These are phyloP conservation scores for Oryzias curvinotus DNA, from an alignment of 2,113 vertebrate genomes.

Conservation along the genomic window DNA sequence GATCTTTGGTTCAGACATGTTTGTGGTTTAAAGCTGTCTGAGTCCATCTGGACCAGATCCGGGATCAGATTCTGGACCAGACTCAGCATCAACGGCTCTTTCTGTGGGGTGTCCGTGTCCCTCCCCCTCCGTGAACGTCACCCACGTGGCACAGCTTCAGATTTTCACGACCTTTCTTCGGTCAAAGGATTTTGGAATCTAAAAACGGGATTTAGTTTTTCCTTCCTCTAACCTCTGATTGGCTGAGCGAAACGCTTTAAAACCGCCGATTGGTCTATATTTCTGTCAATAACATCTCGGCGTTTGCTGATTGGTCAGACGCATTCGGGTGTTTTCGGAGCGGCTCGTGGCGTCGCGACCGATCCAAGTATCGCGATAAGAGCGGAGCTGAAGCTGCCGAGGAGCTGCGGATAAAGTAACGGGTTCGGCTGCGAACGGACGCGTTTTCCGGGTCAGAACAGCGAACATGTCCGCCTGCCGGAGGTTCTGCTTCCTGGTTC, in stretches of 20 bases:
- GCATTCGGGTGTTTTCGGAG: no score
- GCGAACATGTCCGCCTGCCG: slow-evolving; percentile 23
- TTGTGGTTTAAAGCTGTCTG: no score
- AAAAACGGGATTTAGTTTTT: background rate
- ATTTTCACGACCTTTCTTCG: slow-evolving; percentile 61
- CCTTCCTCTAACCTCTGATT: slow-evolving; percentile 46
- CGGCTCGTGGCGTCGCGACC: no score
- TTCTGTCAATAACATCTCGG: no score
- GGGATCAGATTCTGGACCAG: no score
- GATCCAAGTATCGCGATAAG: slow-evolving; percentile 11
- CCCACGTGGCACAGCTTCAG: slow-evolving; percentile 63
- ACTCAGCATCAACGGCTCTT: no score
- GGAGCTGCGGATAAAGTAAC: background rate
- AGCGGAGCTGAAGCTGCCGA: accelerated
- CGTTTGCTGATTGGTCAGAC: slow-evolving; percentile 39
- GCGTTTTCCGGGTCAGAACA: background rate
- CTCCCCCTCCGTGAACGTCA: slow-evolving; percentile 9
- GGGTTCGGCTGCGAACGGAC: background rate
- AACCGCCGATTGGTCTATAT: no score
- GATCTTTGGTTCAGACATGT: no score
- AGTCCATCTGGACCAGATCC: no score
- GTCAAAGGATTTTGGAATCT: background rate
- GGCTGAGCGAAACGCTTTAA: background rate
- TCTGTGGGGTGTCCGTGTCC: background rate
- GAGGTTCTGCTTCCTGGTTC: slow-evolving; percentile 12